Percentiles rank a stretch among this genome's conserved stretches.
Conservation (phyloP, 2,797 vertebrate genomes). For the Sebastes iracundus region DNA sequence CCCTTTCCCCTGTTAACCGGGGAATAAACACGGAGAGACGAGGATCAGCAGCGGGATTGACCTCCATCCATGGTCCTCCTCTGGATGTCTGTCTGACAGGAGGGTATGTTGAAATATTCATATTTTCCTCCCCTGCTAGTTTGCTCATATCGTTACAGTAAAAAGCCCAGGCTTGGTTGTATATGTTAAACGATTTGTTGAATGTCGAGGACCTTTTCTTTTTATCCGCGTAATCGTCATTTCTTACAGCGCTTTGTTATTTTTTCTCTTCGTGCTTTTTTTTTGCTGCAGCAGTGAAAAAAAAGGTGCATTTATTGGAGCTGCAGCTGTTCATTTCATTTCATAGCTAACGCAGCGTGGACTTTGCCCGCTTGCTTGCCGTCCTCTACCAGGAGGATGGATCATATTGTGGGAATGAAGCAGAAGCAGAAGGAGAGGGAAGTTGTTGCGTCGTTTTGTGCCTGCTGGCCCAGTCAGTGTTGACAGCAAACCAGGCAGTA, state of each 20-base stretch:
- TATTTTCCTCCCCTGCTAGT: neutral
- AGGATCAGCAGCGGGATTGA: slow-evolving; percentile 60
- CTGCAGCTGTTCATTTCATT: slow-evolving; percentile 40
- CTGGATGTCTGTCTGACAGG: slow-evolving; percentile 75
- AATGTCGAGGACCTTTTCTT: slow-evolving; percentile 17
- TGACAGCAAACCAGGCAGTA: slow-evolving; percentile 22
- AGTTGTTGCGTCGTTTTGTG: slow-evolving; percentile 50
- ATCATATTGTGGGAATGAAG: slow-evolving; percentile 14
- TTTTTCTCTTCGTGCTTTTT: slow-evolving; percentile 7
- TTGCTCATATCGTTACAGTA: neutral
- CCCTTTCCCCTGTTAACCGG: slow-evolving; percentile 48
- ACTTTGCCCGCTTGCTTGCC: slow-evolving; percentile 28
- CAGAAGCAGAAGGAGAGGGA: neutral
- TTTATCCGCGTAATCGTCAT: neutral
- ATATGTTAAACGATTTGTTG: slow-evolving; percentile 45
- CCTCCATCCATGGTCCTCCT: slow-evolving; percentile 69
- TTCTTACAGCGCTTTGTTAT: neutral
- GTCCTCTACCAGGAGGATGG: slow-evolving; percentile 21
- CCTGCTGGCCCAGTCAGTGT: slow-evolving; percentile 15
- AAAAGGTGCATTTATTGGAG: neutral
- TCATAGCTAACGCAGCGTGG: slow-evolving; percentile 9
- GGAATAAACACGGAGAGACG: slow-evolving; percentile 64
- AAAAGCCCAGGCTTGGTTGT: neutral
- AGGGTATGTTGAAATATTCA: slow-evolving; percentile 71
- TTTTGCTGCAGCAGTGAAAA: slow-evolving; percentile 16